phyloP scores from a whole-genome alignment of 1,140 invertebrate species.

The Camponotus floridanus region DNA sequence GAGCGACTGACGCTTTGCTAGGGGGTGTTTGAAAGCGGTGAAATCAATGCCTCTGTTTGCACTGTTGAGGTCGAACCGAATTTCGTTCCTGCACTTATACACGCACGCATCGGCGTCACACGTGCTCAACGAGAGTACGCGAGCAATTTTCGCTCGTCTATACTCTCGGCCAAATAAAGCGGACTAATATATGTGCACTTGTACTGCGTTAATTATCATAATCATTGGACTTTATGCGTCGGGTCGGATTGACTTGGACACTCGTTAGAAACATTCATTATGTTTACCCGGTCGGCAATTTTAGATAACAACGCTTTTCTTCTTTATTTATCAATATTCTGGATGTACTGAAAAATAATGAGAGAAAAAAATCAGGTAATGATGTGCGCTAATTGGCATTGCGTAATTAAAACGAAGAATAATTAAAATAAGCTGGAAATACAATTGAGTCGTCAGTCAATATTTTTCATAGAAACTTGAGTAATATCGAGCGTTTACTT shows the following conservation, averaged over 20 bases:
- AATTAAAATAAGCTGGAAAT: constrained; percentile 1
- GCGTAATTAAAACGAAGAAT: not conserved
- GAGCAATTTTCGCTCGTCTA: constrained; percentile 14
- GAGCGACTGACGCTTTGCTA: constrained; percentile 81
- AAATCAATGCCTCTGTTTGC: constrained; percentile 87
- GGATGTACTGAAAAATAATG: not conserved
- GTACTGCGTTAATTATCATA: constrained; percentile 48
- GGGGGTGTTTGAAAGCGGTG: constrained; percentile 85
- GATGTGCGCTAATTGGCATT: not conserved
- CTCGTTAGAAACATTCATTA: not conserved
- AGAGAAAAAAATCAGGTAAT: not conserved
- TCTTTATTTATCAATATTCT: not conserved
- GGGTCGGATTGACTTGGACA: not conserved
- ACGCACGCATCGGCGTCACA: constrained; percentile 43
- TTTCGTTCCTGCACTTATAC: constrained; percentile 79
- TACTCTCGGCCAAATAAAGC: constrained; percentile 33
- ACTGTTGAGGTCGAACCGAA: constrained; percentile 85
- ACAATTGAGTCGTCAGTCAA: not conserved
- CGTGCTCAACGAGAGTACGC: constrained; percentile 32
- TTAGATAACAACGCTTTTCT: not conserved
- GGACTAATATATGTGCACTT: constrained; percentile 35
- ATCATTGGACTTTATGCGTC: constrained; percentile 20
- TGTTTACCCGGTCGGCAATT: not conserved
- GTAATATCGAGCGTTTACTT: not conserved
- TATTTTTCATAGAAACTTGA: not conserved